Evolutionary conservation across 2,797 vertebrate genomes (phyloP).

Genomic region (Parauchenoglanis ngamensis): DNA sequence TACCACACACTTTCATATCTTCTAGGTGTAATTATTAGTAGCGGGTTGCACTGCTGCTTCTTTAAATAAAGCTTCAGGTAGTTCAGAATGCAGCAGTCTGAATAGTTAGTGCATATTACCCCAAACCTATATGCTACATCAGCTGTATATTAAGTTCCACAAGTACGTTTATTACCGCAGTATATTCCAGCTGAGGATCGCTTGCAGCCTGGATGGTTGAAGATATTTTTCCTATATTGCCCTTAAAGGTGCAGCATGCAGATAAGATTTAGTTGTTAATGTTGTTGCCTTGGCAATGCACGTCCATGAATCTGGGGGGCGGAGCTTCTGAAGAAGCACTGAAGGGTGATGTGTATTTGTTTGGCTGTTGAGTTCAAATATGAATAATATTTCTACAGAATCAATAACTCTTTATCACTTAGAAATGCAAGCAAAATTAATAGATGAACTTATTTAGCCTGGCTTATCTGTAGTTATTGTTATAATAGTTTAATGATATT

Average conservation of each 20-base stretch:
- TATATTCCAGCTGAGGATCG: background rate
- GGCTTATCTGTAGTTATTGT: background rate
- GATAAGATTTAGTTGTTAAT: too few relatives aligned
- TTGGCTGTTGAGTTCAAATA: too few relatives aligned
- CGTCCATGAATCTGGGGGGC: too few relatives aligned
- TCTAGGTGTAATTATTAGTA: background rate
- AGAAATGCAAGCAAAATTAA: background rate
- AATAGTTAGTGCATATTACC: too few relatives aligned
- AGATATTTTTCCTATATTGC: background rate
- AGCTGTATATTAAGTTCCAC: background rate
- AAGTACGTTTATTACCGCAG: background rate
- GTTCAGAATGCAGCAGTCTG: background rate
- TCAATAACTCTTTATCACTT: too few relatives aligned
- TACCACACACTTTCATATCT: background rate
- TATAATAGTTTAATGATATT: background rate
- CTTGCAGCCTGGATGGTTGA: background rate
- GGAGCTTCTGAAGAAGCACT: too few relatives aligned
- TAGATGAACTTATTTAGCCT: background rate
- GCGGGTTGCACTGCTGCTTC: background rate
- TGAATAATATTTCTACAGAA: too few relatives aligned
- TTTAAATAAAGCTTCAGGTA: background rate
- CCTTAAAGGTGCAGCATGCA: background rate
- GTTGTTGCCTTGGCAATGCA: too few relatives aligned
- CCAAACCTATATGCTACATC: too few relatives aligned
- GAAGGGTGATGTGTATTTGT: too few relatives aligned